Base-by-base conservation (phyloP, 2,888 invertebrate species). In the Noctuana brunneofusca region DNA sequence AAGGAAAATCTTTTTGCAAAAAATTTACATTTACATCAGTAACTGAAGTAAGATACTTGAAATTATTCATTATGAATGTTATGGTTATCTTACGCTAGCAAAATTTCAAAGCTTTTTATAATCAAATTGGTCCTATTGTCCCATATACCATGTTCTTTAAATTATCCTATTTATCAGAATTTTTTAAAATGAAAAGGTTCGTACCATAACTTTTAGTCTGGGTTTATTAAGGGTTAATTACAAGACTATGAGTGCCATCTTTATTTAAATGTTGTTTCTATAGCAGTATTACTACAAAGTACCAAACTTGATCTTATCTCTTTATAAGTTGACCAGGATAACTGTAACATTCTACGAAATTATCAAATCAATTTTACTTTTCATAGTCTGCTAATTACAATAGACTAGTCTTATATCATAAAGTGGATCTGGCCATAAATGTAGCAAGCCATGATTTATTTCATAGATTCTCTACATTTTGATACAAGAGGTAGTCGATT, bases 401-500 rank as follows among this genome's bases (percentile, higher is more conserved):
- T 62, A 63, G 62, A 63, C 62, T 63, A 63, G 62, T 56, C 56
- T 63, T 62, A 46, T 46, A 50, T 56, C 56, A 56, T 63, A 41
- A 63, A 41, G 49, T 63, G 55, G 41, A 63, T 63, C 62, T 56
- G 62, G 62, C 62, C 50, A 56, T 63, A 63, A 41, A 24, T 41
- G 20, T 56, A 63, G 56, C 16, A 41, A 56, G 62, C 62, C 62
- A 56, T 32, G 62, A 46, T 62, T 49, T 62, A 49, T 48, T 49
- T 54, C 60, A 62, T 63, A 63, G 63, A 56, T 63, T 63, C 82
- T 59, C 52, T 63, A 63, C 63, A 63, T 83, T 85, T 86, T 86
- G 81, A 84, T 86, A 86, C 78, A 75, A 79, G 73, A 78, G 75
- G 79, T 83, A 86, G 84, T 80, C 73, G 22, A 70, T 70, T 81